Percentiles rank a stretch among this genome's conserved stretches.
Conservation (phyloP, 2,888 invertebrate genomes). For the Orthonevra nobilis region DNA sequence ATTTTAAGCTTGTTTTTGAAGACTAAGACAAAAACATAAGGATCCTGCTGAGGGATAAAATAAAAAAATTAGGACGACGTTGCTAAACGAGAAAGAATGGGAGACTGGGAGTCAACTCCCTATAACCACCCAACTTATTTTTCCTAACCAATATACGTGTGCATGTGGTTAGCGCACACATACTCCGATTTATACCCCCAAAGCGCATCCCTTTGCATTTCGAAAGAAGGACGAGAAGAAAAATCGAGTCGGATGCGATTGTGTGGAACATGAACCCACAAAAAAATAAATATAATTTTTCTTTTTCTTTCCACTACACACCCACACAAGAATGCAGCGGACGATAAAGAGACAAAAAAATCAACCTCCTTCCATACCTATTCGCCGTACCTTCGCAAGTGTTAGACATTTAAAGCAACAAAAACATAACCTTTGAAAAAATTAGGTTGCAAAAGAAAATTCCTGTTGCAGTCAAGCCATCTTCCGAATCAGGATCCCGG, state of each 20-base stretch:
- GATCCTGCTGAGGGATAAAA: background rate
- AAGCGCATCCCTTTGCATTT: slow-evolving; percentile 16
- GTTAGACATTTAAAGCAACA: slow-evolving; percentile 21
- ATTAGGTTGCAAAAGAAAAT: slow-evolving; percentile 37
- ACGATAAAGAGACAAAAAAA: slow-evolving; percentile 4
- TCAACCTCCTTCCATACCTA: slow-evolving; percentile 8
- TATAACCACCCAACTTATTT: too few relatives aligned
- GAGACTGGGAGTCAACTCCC: too few relatives aligned
- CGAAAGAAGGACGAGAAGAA: background rate
- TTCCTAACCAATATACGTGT: slow-evolving; percentile 15
- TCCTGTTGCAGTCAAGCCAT: slow-evolving; percentile 25
- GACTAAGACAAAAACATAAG: too few relatives aligned
- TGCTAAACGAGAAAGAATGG: background rate
- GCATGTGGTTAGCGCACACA: slow-evolving; percentile 26
- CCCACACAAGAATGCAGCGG: background rate
- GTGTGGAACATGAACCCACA: slow-evolving; percentile 52
- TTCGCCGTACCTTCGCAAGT: slow-evolving; percentile 25
- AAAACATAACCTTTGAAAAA: slow-evolving; percentile 8
- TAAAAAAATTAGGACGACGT: background rate
- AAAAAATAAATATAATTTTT: slow-evolving; percentile 24
- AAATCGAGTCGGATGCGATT: slow-evolving; percentile 29
- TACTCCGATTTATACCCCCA: slow-evolving; percentile 7
- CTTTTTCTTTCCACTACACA: background rate
- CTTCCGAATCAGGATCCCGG: background rate
- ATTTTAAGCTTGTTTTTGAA: too few relatives aligned